Conservation (phyloP, 2,113 vertebrate species). For the Hippocampus zosterae region DNA sequence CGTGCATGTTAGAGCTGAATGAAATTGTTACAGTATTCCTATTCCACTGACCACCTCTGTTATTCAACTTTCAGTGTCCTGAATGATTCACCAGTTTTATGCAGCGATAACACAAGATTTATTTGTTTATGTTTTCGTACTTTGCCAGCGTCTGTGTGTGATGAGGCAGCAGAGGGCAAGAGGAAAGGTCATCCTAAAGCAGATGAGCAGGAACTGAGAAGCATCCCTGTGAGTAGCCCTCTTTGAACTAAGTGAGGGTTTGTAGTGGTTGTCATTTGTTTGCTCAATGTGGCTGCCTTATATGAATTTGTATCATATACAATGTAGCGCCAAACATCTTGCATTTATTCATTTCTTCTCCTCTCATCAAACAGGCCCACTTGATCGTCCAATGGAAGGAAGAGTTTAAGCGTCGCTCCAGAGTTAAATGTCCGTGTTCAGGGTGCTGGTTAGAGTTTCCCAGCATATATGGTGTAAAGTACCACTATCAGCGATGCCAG, state of each 20-base stretch:
- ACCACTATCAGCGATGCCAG: slow-evolving; percentile 95
- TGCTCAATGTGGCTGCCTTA: slow-evolving; percentile 25
- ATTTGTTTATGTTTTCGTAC: too few species aligned
- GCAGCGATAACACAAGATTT: slow-evolving; percentile 3
- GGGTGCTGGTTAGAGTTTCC: slow-evolving; percentile 98
- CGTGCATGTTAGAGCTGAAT: neutral
- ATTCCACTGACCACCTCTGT: neutral
- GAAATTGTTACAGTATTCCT: neutral
- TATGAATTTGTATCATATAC: slow-evolving; percentile 27
- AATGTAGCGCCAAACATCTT: slow-evolving; percentile 21
- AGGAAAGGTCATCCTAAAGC: slow-evolving; percentile 88
- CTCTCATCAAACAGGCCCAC: slow-evolving; percentile 74
- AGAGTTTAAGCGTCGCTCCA: slow-evolving; percentile 88
- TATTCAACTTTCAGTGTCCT: slow-evolving; percentile 8
- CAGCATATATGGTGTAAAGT: slow-evolving; percentile 96
- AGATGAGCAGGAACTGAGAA: slow-evolving; percentile 86
- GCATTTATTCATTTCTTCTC: slow-evolving; percentile 41
- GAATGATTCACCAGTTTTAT: slow-evolving; percentile 4
- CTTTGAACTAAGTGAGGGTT: slow-evolving; percentile 22
- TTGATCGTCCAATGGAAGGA: slow-evolving; percentile 96
- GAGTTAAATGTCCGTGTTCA: slow-evolving; percentile 90
- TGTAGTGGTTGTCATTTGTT: slow-evolving; percentile 33
- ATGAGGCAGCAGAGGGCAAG: slow-evolving; percentile 81
- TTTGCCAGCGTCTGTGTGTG: slow-evolving; percentile 74
- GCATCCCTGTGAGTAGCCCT: slow-evolving; percentile 86